Evolutionary conservation across 2,113 vertebrate species (phyloP).

Genomic region (Muntiacus muntjak): DNA sequence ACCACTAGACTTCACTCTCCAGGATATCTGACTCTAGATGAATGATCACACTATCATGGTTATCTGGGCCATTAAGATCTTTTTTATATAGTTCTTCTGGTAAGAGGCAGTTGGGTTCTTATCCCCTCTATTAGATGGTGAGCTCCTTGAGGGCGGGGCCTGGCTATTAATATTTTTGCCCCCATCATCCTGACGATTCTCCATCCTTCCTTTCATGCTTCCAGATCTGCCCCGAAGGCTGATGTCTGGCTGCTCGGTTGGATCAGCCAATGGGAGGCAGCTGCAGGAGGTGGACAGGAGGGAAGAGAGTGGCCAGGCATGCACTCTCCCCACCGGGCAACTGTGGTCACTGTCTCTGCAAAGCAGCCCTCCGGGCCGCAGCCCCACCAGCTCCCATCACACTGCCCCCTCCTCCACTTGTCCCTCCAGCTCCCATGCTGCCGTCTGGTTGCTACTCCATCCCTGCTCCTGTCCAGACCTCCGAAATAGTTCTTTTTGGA

Average conservation of each 20-base stretch:
- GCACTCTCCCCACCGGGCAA: neutral
- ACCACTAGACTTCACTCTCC: neutral
- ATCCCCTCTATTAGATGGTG: neutral
- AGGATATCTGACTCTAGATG: neutral
- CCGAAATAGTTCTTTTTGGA: neutral
- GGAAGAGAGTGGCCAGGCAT: neutral
- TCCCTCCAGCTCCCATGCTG: neutral
- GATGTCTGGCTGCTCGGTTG: neutral
- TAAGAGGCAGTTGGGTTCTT: neutral
- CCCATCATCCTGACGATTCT: neutral
- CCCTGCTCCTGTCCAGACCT: neutral
- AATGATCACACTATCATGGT: neutral
- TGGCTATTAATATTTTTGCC: neutral
- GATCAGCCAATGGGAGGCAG: neutral
- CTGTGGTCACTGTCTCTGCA: neutral
- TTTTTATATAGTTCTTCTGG: neutral
- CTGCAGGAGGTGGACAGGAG: neutral
- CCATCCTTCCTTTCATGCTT: neutral
- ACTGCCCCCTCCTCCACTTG: neutral
- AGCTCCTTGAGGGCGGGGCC: neutral
- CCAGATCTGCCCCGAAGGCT: neutral
- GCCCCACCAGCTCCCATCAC: neutral
- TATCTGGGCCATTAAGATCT: neutral
- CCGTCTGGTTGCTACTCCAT: too few relatives aligned
- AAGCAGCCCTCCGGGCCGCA: neutral